Base-by-base conservation (phyloP, 2,888 invertebrate species). In the Ormyrus pomaceus region DNA sequence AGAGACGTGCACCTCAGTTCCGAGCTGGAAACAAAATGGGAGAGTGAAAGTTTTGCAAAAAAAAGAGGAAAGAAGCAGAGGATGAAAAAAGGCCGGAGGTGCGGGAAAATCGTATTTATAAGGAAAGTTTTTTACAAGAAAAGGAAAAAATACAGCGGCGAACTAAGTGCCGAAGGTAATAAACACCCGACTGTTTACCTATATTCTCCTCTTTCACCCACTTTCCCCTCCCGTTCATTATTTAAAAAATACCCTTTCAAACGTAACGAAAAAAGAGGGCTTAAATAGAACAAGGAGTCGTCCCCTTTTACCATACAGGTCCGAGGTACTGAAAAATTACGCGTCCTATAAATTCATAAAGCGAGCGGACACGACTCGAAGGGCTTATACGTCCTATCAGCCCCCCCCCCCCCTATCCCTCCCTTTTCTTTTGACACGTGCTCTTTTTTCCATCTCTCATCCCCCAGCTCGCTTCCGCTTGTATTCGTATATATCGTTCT, bases 41-140 rank as follows among this genome's bases (percentile, higher is more conserved):
- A 34, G 34, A 48, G 59, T 2, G 51, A 51, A 53, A 51, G 62
- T 53, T 45, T 62, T 68, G n/a, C 5, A 50, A 51, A 10, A n/a
- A 19, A 19, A 19, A 2, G 19, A 1, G 19, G 19, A 1, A 19
- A 19, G 19, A 19, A 19, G 1, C 19, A 19, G 59, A 59, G 45
- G 34, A 66, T 58, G 7, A 66, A 66, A 66, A 48, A 70, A 45
- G 56, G n/a, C 8, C 9, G 56, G 13, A 56, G 9, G 46, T 13
- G 9, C 10, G 53, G 11, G 34, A 13, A 53, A 72, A 62, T 72
- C 64, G 50, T 65, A 65, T 69, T 76, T 76, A 69, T 69, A 62
- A 55, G 62, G 8, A 66, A 66, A 59, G 62, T 69, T 55, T 65
- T 69, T 64, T 46, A 8, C 9, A 4, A 45, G 11, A 46, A 65